phyloP scores from a whole-genome alignment of 2,888 invertebrate species.

The Drosophila macrothrix region DNA sequence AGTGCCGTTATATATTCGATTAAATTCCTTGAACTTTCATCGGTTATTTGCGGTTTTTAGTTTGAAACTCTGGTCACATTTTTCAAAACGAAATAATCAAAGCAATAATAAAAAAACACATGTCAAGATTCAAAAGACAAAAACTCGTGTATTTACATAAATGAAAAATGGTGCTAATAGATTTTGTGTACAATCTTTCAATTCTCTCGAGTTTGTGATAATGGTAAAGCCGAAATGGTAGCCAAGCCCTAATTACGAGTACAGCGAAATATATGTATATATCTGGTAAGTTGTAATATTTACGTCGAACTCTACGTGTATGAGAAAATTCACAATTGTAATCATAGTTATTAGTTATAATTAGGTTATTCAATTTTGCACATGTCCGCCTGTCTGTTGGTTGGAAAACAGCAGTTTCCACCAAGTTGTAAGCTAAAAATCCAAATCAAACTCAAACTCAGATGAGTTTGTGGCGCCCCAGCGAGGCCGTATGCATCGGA shows the following conservation, averaged over 20 bases:
- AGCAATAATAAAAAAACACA: conserved; percentile 7
- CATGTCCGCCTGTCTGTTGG: conserved; percentile 72
- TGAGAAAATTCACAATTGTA: conserved; percentile 33
- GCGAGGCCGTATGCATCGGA: conserved; percentile 83
- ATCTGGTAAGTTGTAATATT: conserved; percentile 33
- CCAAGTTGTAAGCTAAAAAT: conserved; percentile 52
- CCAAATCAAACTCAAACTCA: conserved; percentile 54
- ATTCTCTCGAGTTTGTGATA: conserved; percentile 21
- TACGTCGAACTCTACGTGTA: conserved; percentile 18
- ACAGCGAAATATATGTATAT: conserved; percentile 2
- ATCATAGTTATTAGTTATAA: conserved; percentile 33
- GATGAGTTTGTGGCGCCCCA: conserved; percentile 83
- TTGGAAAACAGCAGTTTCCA: conserved; percentile 44
- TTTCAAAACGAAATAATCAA: neutral
- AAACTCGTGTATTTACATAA: conserved; percentile 66
- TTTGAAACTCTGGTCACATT: neutral
- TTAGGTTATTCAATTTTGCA: conserved; percentile 68
- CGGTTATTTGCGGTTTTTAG: neutral
- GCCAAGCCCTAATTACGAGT: conserved; percentile 55
- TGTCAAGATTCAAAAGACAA: conserved; percentile 13
- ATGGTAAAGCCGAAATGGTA: conserved; percentile 22
- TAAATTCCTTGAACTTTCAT: neutral
- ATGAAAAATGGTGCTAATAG: conserved; percentile 71
- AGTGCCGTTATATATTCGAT: neutral
- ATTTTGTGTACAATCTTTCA: conserved; percentile 27